Evolutionary conservation across 2,113 vertebrate genomes (phyloP), one percentile per base, ranked within the genome.

Genomic region (Nicator chloris): DNA sequence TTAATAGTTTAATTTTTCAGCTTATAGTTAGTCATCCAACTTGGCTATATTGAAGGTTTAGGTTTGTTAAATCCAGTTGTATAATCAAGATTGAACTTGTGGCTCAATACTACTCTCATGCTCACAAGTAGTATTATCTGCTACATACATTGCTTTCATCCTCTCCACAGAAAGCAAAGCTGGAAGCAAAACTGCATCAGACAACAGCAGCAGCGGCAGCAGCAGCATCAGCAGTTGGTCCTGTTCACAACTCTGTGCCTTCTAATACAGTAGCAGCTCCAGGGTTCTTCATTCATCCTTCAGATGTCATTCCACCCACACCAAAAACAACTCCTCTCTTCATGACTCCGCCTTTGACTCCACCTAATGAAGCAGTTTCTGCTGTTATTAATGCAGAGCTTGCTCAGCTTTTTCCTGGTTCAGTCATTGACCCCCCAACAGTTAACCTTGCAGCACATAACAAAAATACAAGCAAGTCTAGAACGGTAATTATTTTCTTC

Each of bases 141-240:
- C 93, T 96, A 93, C 88, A 95, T 96, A 53, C 80, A 7, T 84
- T 95, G 71, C 61, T 96, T 97, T 96, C 85, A 40, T 97, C 96
- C 96, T 97, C 92, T 72, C 80, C 96, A 87, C 98, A 99, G 99
- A 99, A 99, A 96, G 99, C 99, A 50, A 99, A 99, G 94, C 98
- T 99, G 96, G 99, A 99, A 98, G 99, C 99, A 92, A 99, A 99
- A 96, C 98, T 99, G 60, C 99, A 99, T 95, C 99, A 99, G 98
- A 99, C 99, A 66, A 99, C 99, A 82, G 99, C 99, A 40, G 99
- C 99, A 2, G 98, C 98, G 0, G 98, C 98, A 0, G 97, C 98
- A 26, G 96, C 98, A 47, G 98, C 98, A 81, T 98, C 99, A 28
- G 98, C 98, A 60, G 98, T 98, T 92, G 99, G 99, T 77, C 98